Evolutionary conservation across 2,113 vertebrate species (phyloP).

Genomic region (Ramphastos sulfuratus): DNA sequence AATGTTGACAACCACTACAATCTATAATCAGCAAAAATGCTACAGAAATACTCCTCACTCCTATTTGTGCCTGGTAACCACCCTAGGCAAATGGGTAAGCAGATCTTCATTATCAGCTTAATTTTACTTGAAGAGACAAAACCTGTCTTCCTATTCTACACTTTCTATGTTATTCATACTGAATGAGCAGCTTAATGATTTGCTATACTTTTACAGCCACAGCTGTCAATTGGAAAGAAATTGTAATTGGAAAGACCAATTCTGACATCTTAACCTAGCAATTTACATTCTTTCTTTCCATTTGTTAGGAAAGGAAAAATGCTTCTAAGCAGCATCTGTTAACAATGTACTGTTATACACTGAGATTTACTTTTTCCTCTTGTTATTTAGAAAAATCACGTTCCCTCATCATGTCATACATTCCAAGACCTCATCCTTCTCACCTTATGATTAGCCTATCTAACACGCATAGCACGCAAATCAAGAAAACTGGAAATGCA

Average conservation of each 20-base stretch:
- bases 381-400: neutral
- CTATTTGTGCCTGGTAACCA: neutral
- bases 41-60: neutral
- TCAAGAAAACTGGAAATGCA: neutral
- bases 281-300: neutral
- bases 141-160: neutral
- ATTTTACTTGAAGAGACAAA: neutral
- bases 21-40: neutral
- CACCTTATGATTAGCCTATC: neutral
- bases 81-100: neutral
- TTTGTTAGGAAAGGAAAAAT: neutral
- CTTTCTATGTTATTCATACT: neutral
- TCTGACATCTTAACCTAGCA: neutral
- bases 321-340: neutral
- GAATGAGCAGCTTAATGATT: neutral
- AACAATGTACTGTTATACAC: neutral
- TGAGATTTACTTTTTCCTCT: neutral
- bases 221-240: neutral
- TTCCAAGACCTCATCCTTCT: neutral
- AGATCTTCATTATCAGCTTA: neutral
- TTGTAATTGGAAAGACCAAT: neutral
- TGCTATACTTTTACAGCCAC: neutral
- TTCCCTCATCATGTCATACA: neutral
- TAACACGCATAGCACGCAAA: neutral
- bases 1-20: neutral